These are phyloP conservation scores for Morone chrysops DNA, from an alignment of 2,113 vertebrate genomes.

Conservation along the genomic window DNA sequence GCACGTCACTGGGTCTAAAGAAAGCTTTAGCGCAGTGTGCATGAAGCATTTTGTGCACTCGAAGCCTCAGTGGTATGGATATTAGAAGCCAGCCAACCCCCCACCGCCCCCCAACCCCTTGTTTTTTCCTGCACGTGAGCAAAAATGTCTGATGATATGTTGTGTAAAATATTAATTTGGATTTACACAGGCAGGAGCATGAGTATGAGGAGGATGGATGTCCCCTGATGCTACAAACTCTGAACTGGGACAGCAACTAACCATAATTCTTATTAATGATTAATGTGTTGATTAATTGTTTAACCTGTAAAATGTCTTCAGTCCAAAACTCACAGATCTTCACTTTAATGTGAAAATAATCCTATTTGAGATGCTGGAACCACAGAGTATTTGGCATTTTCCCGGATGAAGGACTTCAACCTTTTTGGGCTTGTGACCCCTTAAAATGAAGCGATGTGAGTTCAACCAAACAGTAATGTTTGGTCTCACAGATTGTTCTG, in stretches of 20 bases:
- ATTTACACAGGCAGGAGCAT: background rate
- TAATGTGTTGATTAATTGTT: background rate
- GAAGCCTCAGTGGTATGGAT: conserved; percentile 19
- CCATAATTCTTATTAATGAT: background rate
- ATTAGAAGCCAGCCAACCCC: conserved; percentile 8
- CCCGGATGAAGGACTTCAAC: background rate
- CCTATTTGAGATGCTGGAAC: background rate
- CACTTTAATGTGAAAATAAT: background rate
- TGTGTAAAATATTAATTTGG: conserved; percentile 35
- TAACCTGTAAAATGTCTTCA: background rate
- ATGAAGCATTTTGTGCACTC: conserved; percentile 47
- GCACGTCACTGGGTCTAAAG: conserved; percentile 64
- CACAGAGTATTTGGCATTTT: background rate
- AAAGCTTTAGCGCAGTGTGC: conserved; percentile 46
- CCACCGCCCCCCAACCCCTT: no score
- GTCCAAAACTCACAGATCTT: no score
- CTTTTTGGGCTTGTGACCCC: background rate
- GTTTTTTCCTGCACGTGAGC: conserved; percentile 14
- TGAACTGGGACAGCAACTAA: background rate
- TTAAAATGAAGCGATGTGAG: background rate
- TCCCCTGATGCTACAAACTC: background rate
- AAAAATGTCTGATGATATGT: conserved; percentile 26
- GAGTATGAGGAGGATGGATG: background rate
- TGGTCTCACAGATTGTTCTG: background rate
- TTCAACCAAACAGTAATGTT: background rate